phyloP scores from a whole-genome alignment of 2,113 vertebrate species.

The Xiphias gladius region DNA sequence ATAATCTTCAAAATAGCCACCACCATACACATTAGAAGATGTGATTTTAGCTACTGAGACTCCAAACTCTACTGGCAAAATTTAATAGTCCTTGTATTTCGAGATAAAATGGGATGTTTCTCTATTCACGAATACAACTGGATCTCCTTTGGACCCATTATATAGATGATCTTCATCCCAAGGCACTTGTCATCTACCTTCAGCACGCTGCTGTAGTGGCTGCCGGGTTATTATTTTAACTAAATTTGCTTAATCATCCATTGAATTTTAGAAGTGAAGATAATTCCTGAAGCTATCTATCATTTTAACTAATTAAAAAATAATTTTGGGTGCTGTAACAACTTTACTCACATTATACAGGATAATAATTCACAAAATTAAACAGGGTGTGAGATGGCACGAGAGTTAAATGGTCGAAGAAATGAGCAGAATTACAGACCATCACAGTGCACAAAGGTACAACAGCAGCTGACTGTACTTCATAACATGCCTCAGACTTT shows the following conservation, averaged over 20 bases:
- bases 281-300: not conserved
- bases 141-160: not conserved
- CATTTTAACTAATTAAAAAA: not conserved
- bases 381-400: not conserved
- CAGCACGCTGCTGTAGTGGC: not conserved
- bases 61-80: not conserved
- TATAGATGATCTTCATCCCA: not conserved
- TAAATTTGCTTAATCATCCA: not conserved
- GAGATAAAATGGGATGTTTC: not conserved
- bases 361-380: not conserved
- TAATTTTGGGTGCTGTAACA: not conserved
- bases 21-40: not conserved
- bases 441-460: not conserved
- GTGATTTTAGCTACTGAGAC: not conserved
- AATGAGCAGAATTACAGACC: conserved; percentile 1
- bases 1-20: not conserved
- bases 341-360: not conserved
- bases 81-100: not conserved
- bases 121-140: conserved; percentile 1
- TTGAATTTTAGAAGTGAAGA: not conserved
- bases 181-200: conserved; percentile 1
- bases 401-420: not conserved
- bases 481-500: too few species aligned
- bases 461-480: not conserved
- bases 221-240: not conserved